These are phyloP conservation scores for Arenaria interpres DNA, from an alignment of 2,113 vertebrate genomes.

Conservation along the genomic window DNA sequence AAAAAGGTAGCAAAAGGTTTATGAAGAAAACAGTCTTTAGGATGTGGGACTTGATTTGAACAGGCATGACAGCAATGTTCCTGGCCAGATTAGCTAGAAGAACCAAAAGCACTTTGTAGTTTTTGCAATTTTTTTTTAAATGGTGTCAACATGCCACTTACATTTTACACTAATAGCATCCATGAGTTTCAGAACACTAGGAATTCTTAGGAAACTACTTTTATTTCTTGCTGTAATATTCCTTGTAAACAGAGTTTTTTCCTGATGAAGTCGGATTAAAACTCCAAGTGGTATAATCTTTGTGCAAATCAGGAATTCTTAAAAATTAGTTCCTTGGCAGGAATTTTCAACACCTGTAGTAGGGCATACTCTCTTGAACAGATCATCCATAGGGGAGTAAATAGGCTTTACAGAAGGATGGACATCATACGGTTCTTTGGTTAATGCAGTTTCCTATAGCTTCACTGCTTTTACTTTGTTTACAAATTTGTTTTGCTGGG, in stretches of 20 bases:
- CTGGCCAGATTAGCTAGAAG: background rate
- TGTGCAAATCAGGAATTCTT: background rate
- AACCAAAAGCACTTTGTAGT: background rate
- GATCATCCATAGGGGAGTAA: background rate
- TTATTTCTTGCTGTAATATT: background rate
- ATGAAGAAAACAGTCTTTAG: background rate
- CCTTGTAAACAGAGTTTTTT: background rate
- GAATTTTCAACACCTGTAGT: background rate
- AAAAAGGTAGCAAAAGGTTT: slow-evolving; percentile 7
- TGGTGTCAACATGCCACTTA: background rate
- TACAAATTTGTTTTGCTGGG: background rate
- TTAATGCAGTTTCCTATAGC: background rate
- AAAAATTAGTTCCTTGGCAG: background rate
- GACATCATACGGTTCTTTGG: background rate
- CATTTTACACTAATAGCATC: background rate
- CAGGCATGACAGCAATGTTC: background rate
- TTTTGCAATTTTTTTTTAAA: background rate
- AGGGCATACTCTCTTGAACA: background rate
- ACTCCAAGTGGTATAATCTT: background rate
- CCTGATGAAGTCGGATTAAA: background rate
- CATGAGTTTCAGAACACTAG: background rate
- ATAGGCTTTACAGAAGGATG: background rate
- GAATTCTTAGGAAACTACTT: background rate
- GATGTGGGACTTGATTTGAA: background rate
- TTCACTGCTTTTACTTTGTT: background rate